A percentile compares a stretch with the other conserved stretches of the same genome.
phyloP scores from a whole-genome alignment of 2,797 vertebrate species.

The Chrysolophus pictus region DNA sequence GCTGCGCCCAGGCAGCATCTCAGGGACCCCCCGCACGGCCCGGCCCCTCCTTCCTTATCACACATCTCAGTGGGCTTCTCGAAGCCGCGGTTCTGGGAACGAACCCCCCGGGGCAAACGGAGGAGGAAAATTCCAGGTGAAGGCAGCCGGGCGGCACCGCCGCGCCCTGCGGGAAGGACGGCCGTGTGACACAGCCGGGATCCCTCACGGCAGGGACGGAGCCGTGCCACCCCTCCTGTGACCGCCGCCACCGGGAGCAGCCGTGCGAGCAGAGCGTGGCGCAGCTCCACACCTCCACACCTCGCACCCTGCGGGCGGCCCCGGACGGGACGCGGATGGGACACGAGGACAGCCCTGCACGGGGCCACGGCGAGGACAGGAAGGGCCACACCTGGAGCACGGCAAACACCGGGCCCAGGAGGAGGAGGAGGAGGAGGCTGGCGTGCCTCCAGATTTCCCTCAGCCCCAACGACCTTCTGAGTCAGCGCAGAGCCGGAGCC shows the following conservation, averaged over 20 bases:
- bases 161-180: not conserved
- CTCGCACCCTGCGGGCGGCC: too few relatives aligned
- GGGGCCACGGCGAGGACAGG: slow-evolving; percentile 36
- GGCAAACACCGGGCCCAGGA: slow-evolving; percentile 29
- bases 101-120: not conserved
- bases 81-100: not conserved
- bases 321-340: not conserved
- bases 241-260: not conserved
- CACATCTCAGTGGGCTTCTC: not conserved
- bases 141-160: not conserved
- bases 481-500: slow-evolving; percentile 66
- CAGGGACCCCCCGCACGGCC: not conserved
- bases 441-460: slow-evolving; percentile 45
- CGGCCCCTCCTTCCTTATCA: not conserved
- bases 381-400: slow-evolving; percentile 60
- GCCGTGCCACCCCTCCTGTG: not conserved
- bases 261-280: not conserved
- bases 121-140: not conserved
- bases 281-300: too few relatives aligned
- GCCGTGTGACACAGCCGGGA: rapidly evolving
- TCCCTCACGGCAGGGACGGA: rapidly evolving
- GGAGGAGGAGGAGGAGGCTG: not conserved
- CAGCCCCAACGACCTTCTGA: slow-evolving; percentile 77
- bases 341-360: rapidly evolving
- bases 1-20: not conserved